These are phyloP conservation scores for Eptatretus atami DNA, from an alignment of 2,797 vertebrate species.

Conservation along the genomic window DNA sequence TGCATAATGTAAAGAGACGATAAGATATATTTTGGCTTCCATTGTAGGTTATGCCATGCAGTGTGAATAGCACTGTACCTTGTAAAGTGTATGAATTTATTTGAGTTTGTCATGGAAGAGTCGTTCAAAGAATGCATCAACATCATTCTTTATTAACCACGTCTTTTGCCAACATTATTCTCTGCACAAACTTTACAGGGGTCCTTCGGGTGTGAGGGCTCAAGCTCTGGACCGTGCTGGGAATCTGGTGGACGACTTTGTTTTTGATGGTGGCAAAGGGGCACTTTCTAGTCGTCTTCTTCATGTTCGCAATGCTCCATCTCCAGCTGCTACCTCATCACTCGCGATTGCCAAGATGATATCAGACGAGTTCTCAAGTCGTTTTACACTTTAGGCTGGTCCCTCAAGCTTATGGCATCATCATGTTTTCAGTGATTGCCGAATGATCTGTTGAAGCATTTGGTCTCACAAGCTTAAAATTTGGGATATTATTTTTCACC, in stretches of 20 bases:
- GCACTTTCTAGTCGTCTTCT: slow-evolving; percentile 32
- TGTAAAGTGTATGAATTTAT: too few species aligned
- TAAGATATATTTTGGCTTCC: too few species aligned
- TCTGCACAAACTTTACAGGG: slow-evolving; percentile 13
- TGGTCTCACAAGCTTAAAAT: too few species aligned
- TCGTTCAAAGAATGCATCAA: too few species aligned
- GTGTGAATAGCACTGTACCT: too few species aligned
- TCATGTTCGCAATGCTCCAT: slow-evolving; percentile 71
- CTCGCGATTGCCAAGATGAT: slow-evolving; percentile 54
- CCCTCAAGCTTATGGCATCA: fast-evolving
- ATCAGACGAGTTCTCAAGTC: slow-evolving; percentile 29
- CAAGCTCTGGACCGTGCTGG: slow-evolving; percentile 47
- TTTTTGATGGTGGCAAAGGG: slow-evolving; percentile 49
- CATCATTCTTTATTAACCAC: too few species aligned
- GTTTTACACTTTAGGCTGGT: slow-evolving; percentile 27
- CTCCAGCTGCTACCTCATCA: slow-evolving; percentile 70
- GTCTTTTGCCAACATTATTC: too few species aligned
- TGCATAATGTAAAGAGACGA: too few species aligned
- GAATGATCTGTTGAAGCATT: background rate
- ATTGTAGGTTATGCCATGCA: too few species aligned
- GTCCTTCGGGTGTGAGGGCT: slow-evolving; percentile 57
- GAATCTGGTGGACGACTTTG: slow-evolving; percentile 68
- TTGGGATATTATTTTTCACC: too few species aligned
- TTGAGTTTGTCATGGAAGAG: too few species aligned
- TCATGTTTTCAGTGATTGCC: background rate